phyloP scores from a whole-genome alignment of 2,113 vertebrate species.

The Equus przewalskii region DNA sequence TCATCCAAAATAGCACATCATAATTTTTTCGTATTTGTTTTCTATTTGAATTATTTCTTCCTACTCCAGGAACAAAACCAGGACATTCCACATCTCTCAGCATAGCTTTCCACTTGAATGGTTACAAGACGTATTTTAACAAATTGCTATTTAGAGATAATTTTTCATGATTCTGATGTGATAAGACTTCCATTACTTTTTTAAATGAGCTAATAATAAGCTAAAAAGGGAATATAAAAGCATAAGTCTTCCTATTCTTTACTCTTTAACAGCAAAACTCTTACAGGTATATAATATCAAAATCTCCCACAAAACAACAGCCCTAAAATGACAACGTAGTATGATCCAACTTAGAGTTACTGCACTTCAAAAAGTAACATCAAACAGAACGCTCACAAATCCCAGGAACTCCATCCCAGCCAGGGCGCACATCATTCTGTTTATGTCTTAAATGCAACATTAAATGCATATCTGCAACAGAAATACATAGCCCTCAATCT shows the following conservation, averaged over 20 bases:
- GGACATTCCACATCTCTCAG: neutral
- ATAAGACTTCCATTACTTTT: conserved; percentile 38
- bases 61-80: neutral
- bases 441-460: conserved; percentile 55
- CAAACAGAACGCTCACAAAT: conserved; percentile 66
- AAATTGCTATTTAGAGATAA: conserved; percentile 23
- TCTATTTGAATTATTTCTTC: conserved; percentile 61
- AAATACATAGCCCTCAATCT: conserved; percentile 38
- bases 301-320: conserved; percentile 30
- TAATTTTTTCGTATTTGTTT: conserved; percentile 51
- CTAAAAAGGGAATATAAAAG: neutral
- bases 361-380: conserved; percentile 47
- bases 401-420: neutral
- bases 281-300: conserved; percentile 39
- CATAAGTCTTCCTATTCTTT: neutral
- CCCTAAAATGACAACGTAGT: conserved; percentile 15
- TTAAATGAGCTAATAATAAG: conserved; percentile 39
- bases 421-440: conserved; percentile 20
- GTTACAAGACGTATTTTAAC: neutral
- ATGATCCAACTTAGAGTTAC: conserved; percentile 50
- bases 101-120: neutral
- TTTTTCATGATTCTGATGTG: neutral
- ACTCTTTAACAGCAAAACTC: neutral
- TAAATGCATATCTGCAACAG: conserved; percentile 68
- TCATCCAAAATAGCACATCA: conserved; percentile 28